Percentiles rank a stretch among this genome's conserved stretches.
Evolutionary conservation across 2,113 vertebrate species (phyloP).

Genomic region (Stigmatopora argus): DNA sequence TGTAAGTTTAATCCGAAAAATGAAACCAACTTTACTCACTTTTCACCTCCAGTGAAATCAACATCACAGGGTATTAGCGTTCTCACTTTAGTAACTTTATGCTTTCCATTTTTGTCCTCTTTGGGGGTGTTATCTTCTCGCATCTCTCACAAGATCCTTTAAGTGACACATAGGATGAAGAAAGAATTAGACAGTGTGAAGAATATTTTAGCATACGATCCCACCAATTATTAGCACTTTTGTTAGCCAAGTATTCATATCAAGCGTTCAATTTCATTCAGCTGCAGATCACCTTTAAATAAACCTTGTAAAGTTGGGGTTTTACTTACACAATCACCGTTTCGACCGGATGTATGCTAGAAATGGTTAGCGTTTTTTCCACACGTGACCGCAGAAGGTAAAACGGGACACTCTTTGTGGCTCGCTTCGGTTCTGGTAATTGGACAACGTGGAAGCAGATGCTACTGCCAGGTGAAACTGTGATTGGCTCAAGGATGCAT

Average conservation of each 20-base stretch:
- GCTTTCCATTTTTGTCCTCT: conserved; percentile 47
- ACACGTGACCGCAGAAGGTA: background rate
- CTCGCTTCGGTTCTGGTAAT: no score
- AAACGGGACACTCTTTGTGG: no score
- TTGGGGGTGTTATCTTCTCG: conserved; percentile 57
- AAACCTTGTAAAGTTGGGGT: no score
- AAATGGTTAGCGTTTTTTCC: background rate
- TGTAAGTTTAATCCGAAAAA: no score
- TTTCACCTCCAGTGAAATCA: conserved; percentile 43
- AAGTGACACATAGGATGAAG: background rate
- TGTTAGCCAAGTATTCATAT: conserved; percentile 7
- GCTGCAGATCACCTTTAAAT: background rate
- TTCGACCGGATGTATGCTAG: background rate
- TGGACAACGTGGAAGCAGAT: no score
- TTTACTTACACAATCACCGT: background rate
- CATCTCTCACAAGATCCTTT: conserved; percentile 37
- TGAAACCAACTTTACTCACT: conserved; percentile 19
- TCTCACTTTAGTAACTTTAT: conserved; percentile 57
- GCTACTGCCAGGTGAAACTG: background rate
- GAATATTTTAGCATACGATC: background rate
- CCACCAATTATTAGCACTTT: background rate
- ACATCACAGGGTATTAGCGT: conserved; percentile 32
- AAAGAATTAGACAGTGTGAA: background rate
- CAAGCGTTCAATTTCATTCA: background rate
- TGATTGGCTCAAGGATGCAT: conserved; percentile 40